Evolutionary conservation across 2,888 invertebrate genomes (phyloP).

Genomic region (Galerucella nymphaeae): DNA sequence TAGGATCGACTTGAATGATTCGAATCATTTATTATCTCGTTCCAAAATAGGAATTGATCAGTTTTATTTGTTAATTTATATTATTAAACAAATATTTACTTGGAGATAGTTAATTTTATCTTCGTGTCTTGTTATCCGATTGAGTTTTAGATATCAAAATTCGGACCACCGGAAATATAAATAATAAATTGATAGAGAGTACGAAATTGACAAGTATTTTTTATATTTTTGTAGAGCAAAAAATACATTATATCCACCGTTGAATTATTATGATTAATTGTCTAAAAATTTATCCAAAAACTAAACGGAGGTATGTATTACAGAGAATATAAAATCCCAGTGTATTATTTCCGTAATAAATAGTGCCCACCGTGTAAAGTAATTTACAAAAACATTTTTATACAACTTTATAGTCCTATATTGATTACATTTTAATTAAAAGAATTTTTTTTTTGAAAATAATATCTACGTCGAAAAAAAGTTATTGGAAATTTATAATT

Average conservation of each 20-base stretch:
- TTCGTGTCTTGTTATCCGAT: slow-evolving; percentile 3
- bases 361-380: too few relatives aligned
- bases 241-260: too few relatives aligned
- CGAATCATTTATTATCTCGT: slow-evolving; percentile 28
- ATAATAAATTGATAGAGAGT: not conserved
- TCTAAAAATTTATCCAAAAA: too few relatives aligned
- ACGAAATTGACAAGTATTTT: not conserved
- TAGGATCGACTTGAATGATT: slow-evolving; percentile 25
- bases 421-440: slow-evolving; percentile 6
- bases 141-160: not conserved
- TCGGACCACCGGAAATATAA: not conserved
- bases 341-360: too few relatives aligned
- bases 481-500: not conserved
- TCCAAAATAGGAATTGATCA: slow-evolving; percentile 27
- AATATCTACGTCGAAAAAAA: not conserved
- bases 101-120: slow-evolving; percentile 15
- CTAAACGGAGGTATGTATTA: too few relatives aligned
- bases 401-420: not conserved
- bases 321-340: too few relatives aligned
- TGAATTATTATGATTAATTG: too few relatives aligned
- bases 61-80: slow-evolving; percentile 16
- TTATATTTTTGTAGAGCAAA: too few relatives aligned
- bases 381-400: not conserved
- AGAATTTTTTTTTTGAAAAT: not conserved
- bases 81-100: slow-evolving; percentile 22